phyloP scores from a whole-genome alignment of 2,113 vertebrate genomes.

The Mustela lutreola region DNA sequence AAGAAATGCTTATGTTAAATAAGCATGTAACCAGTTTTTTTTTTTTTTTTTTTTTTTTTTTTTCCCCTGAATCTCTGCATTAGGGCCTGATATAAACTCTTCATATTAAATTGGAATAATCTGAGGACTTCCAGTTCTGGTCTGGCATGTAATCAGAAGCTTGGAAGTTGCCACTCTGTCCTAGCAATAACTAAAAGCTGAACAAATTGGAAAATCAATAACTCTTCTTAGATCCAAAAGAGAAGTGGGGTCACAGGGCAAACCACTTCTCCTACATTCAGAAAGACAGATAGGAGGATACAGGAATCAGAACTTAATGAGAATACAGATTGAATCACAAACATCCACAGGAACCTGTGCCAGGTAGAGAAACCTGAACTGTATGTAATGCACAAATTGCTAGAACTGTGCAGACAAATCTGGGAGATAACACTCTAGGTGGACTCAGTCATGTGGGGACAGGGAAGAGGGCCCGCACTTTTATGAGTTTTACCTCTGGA shows the following conservation, averaged over 20 bases:
- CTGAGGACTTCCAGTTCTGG: neutral
- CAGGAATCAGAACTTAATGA: neutral
- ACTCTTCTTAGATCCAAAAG: neutral
- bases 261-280: neutral
- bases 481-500: neutral
- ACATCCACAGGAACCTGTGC: neutral
- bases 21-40: neutral
- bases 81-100: neutral
- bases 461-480: neutral
- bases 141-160: neutral
- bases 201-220: neutral
- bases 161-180: neutral
- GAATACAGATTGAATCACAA: neutral
- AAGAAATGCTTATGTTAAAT: conserved; percentile 12
- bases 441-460: neutral
- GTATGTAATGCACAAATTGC: neutral
- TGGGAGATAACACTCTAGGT: neutral
- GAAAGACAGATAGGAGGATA: neutral
- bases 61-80: neutral
- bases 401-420: neutral
- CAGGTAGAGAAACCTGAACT: neutral
- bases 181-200: neutral
- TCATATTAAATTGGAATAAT: neutral
- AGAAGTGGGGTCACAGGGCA: neutral
- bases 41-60: too few relatives aligned